Evolutionary conservation across 2,888 invertebrate species (phyloP).

Genomic region (Craniophora ligustri): DNA sequence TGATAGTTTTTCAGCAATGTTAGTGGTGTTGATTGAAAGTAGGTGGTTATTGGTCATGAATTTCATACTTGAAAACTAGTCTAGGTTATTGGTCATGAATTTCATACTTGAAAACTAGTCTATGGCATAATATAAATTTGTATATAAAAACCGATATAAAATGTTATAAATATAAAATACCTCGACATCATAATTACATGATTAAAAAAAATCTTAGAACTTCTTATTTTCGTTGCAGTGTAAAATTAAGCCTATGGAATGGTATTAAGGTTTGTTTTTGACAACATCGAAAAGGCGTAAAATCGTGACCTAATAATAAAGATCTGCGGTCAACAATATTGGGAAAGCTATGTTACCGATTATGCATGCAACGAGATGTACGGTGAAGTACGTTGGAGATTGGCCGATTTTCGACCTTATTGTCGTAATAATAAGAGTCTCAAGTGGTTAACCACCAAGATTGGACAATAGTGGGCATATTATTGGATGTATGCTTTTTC

Average conservation of each 20-base stretch:
- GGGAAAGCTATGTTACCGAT: constrained; percentile 13
- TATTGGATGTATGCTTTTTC: constrained; percentile 60
- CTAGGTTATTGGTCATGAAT: too few relatives aligned
- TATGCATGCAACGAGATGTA: constrained; percentile 29
- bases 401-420: background rate
- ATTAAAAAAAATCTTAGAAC: too few relatives aligned
- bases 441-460: background rate
- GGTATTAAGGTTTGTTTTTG: background rate
- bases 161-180: too few relatives aligned
- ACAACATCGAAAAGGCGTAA: background rate
- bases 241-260: background rate
- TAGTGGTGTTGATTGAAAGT: too few relatives aligned
- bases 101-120: too few relatives aligned
- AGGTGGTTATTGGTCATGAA: too few relatives aligned
- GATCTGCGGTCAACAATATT: constrained; percentile 30
- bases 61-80: too few relatives aligned
- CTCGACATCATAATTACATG: too few relatives aligned
- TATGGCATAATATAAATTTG: too few relatives aligned
- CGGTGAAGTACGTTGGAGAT: background rate
- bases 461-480: constrained; percentile 66
- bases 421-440: background rate
- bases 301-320: background rate
- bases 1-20: too few relatives aligned
- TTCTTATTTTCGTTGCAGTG: too few relatives aligned
- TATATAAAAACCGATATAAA: too few relatives aligned